Evolutionary conservation across 2,888 invertebrate species (phyloP).

Genomic region (Uropetala carovei): DNA sequence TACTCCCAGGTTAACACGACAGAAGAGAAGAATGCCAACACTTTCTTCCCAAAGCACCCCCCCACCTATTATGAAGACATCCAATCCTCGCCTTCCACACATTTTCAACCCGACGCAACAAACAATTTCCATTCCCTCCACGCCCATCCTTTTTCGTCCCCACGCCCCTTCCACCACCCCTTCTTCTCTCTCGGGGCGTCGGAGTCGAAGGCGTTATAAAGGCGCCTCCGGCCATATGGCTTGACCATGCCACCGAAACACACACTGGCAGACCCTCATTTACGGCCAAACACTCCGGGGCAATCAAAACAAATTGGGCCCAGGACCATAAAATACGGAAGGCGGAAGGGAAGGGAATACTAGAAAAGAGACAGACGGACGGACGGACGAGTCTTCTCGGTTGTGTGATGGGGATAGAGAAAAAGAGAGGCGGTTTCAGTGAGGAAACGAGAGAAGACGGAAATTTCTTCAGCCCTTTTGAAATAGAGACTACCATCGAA

Average conservation of each 20-base stretch:
- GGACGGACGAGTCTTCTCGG: no score
- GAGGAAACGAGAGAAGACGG: neutral
- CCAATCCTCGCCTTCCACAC: neutral
- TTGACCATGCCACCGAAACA: conserved; percentile 23
- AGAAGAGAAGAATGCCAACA: neutral
- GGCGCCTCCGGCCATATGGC: neutral
- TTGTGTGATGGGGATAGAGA: neutral
- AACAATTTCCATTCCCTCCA: no score
- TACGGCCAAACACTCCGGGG: conserved; percentile 44
- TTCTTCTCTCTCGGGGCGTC: neutral
- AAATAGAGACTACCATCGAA: neutral
- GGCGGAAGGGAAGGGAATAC: neutral
- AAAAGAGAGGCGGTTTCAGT: neutral
- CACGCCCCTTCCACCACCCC: neutral
- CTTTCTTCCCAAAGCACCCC: neutral
- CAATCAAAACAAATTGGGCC: conserved; percentile 60
- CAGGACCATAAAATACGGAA: conserved; percentile 42
- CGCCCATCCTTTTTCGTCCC: neutral
- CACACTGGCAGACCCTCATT: conserved; percentile 12
- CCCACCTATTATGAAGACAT: neutral
- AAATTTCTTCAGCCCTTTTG: neutral
- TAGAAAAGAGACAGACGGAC: no score
- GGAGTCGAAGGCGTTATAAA: neutral
- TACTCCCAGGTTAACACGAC: neutral
- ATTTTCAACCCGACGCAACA: no score